These are phyloP conservation scores for Dromius quadrimaculatus DNA, from an alignment of 2,888 invertebrate genomes.

Conservation along the genomic window DNA sequence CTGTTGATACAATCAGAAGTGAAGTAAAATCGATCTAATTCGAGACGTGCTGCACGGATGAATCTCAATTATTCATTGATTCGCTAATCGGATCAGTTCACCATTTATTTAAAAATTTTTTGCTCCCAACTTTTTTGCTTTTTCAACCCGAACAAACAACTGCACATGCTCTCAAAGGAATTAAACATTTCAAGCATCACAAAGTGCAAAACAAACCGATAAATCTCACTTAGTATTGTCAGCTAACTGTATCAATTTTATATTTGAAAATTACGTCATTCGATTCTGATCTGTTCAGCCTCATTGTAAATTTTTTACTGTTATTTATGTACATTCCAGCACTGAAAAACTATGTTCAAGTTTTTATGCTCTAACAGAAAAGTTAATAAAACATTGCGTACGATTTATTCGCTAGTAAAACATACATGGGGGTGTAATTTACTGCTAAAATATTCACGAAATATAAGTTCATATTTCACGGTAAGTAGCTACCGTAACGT, in stretches of 20 bases:
- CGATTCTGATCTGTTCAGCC: neutral
- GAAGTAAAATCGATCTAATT: neutral
- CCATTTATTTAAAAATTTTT: slow-evolving; percentile 29
- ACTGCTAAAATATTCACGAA: slow-evolving; percentile 40
- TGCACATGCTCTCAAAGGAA: slow-evolving; percentile 15
- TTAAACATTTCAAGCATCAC: slow-evolving; percentile 20
- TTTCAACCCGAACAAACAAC: slow-evolving; percentile 1
- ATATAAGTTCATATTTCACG: slow-evolving; percentile 40
- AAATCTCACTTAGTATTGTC: slow-evolving; percentile 15
- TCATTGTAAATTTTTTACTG: neutral
- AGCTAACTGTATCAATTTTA: slow-evolving; percentile 4
- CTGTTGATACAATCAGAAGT: too few species aligned
- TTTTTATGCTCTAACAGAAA: slow-evolving; percentile 2
- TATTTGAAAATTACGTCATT: slow-evolving; percentile 5
- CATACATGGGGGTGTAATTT: slow-evolving; percentile 25
- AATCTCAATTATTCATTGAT: slow-evolving; percentile 22
- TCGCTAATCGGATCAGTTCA: slow-evolving; percentile 21
- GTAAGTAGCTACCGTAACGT: slow-evolving; percentile 20
- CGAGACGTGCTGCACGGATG: neutral
- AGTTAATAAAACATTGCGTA: slow-evolving; percentile 31
- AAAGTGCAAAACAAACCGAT: slow-evolving; percentile 22
- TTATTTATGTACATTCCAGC: neutral
- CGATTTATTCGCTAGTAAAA: slow-evolving; percentile 37
- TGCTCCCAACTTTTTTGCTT: neutral
- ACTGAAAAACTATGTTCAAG: neutral